A percentile compares a stretch with the other conserved stretches of the same genome.
Evolutionary conservation across 2,797 vertebrate genomes (phyloP).

Genomic region (Dicrostonyx torquatus): DNA sequence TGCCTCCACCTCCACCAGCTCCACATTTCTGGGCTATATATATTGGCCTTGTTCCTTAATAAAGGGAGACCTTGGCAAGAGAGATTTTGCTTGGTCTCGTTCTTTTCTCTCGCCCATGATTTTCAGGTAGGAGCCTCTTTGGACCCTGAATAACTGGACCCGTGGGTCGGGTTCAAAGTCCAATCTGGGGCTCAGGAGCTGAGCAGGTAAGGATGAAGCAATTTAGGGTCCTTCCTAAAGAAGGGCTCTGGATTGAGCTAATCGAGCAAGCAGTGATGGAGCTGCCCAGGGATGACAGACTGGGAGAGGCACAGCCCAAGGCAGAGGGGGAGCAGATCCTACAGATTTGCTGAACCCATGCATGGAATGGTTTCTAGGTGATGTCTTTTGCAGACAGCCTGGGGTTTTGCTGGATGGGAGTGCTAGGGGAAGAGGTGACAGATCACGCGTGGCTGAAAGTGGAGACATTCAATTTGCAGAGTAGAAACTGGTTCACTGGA

Average conservation of each 20-base stretch:
- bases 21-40: too few relatives aligned
- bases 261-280: not conserved
- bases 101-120: too few relatives aligned
- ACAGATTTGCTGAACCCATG: not conserved
- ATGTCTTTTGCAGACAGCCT: not conserved
- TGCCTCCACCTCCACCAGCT: too few relatives aligned
- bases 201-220: too few relatives aligned
- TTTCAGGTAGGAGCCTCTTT: too few relatives aligned
- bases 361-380: not conserved
- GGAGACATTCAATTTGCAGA: not conserved
- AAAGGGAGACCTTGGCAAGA: too few relatives aligned
- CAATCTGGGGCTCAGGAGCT: not conserved
- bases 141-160: too few relatives aligned
- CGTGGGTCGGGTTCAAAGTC: too few relatives aligned
- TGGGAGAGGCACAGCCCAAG: not conserved
- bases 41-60: too few relatives aligned
- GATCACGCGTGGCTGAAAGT: not conserved
- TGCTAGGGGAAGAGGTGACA: not conserved
- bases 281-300: not conserved
- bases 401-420: not conserved
- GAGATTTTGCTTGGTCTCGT: too few relatives aligned
- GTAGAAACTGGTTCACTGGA: not conserved
- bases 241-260: not conserved
- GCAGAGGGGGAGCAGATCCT: not conserved
- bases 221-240: not conserved